These are phyloP conservation scores for Oostethus manadensis DNA, from an alignment of 2,113 vertebrate species.

Conservation along the genomic window DNA sequence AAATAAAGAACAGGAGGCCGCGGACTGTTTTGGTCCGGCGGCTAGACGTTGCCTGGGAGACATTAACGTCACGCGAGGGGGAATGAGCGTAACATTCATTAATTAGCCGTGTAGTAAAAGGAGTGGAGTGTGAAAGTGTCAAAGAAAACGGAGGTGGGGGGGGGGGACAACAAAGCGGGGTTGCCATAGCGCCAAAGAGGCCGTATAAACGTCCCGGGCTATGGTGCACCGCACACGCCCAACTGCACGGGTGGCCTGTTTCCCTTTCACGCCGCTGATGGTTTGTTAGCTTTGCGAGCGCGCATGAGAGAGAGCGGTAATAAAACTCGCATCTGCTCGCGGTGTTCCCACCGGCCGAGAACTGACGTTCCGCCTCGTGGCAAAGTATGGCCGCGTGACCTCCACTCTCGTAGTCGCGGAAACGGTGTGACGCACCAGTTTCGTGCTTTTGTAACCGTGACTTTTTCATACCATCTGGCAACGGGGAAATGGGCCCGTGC, in stretches of 20 bases:
- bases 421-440: no score
- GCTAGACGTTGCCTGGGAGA: slow-evolving; percentile 51
- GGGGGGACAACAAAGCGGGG: slow-evolving; percentile 28
- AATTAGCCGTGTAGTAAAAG: slow-evolving; percentile 53
- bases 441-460: no score
- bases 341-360: slow-evolving; percentile 45
- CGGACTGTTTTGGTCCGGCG: slow-evolving; percentile 40
- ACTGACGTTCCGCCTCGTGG: slow-evolving; percentile 19
- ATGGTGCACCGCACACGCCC: slow-evolving; percentile 28
- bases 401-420: no score
- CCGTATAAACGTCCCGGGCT: slow-evolving; percentile 24
- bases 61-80: slow-evolving; percentile 31
- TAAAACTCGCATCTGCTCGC: slow-evolving; percentile 32
- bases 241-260: slow-evolving; percentile 40
- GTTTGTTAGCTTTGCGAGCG: slow-evolving; percentile 47
- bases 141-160: neutral
- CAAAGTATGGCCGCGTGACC: no score
- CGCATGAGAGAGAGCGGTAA: slow-evolving; percentile 36
- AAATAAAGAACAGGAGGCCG: slow-evolving; percentile 49
- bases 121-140: slow-evolving; percentile 21
- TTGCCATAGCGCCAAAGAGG: slow-evolving; percentile 49
- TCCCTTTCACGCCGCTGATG: slow-evolving; percentile 29
- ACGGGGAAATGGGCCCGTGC: no score
- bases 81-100: slow-evolving; percentile 24
- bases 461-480: no score